Conservation (phyloP, 1,140 invertebrate species). For the Penaeus vannamei region DNA sequence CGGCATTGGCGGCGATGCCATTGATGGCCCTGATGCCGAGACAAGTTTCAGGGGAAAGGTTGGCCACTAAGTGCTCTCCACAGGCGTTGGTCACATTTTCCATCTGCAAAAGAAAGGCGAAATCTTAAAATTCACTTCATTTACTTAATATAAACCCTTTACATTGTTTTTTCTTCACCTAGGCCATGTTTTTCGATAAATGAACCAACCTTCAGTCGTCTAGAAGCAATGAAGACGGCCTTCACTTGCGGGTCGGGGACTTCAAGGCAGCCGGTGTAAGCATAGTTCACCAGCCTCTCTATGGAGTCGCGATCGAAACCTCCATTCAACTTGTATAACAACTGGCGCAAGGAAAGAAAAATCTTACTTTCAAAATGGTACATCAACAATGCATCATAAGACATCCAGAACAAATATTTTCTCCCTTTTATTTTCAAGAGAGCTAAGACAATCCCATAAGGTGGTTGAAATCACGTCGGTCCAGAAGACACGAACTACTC, state of each 20-base stretch:
- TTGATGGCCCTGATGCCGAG: constrained; percentile 80
- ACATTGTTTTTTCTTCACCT: background rate
- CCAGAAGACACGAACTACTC: background rate
- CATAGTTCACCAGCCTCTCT: constrained; percentile 84
- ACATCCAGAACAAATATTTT: background rate
- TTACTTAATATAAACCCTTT: background rate
- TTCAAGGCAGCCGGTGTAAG: constrained; percentile 81
- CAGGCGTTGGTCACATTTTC: constrained; percentile 81
- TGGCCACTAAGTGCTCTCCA: constrained; percentile 79
- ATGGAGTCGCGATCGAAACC: constrained; percentile 80
- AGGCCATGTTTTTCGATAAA: too few species aligned
- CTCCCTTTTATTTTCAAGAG: too few species aligned
- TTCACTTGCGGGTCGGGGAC: constrained; percentile 77
- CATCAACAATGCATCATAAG: too few species aligned
- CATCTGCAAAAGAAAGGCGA: constrained; percentile 73
- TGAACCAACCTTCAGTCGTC: constrained; percentile 75
- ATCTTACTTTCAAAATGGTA: background rate
- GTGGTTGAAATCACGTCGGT: background rate
- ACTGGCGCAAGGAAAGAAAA: constrained; percentile 65
- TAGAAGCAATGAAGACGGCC: constrained; percentile 82
- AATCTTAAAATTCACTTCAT: background rate
- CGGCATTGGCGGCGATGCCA: constrained; percentile 78
- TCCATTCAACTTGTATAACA: constrained; percentile 80
- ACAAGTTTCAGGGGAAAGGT: constrained; percentile 80
- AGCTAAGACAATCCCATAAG: background rate